These are phyloP conservation scores for Rambutsinella grinnellia DNA, from an alignment of 2,888 invertebrate genomes.

Conservation along the genomic window DNA sequence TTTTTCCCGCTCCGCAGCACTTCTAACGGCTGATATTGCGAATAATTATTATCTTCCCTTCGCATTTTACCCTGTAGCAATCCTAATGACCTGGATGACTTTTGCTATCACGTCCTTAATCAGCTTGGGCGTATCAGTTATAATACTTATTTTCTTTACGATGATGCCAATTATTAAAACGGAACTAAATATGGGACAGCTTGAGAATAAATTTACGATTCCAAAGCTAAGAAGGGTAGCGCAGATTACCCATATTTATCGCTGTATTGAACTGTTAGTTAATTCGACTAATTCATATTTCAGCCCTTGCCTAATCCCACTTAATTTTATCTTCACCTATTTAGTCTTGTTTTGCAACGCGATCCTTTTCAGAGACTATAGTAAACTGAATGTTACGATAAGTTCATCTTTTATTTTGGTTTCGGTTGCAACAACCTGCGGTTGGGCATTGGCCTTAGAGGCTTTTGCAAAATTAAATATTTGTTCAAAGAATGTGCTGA, in stretches of 20 bases:
- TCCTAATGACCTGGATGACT: background rate
- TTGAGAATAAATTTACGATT: background rate
- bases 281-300: conserved; percentile 10
- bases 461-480: conserved; percentile 1
- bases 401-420: background rate
- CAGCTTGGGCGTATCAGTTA: background rate
- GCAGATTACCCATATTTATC: conserved; percentile 10
- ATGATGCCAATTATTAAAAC: conserved; percentile 8
- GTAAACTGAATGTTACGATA: background rate
- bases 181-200: conserved; percentile 15
- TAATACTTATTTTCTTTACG: background rate
- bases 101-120: background rate
- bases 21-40: conserved; percentile 21
- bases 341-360: conserved; percentile 24
- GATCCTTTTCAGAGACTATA: conserved; percentile 16
- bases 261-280: conserved; percentile 20
- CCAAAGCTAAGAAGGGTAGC: conserved; percentile 6
- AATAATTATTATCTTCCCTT: background rate
- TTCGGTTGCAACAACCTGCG: background rate
- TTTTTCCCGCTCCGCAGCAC: conserved; percentile 10
- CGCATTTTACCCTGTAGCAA: background rate
- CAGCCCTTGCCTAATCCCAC: conserved; percentile 13
- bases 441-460: background rate
- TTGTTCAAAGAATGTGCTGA: conserved; percentile 4
- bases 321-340: conserved; percentile 5